Conservation (phyloP, 2,797 vertebrate species). For the Chanos chanos region DNA sequence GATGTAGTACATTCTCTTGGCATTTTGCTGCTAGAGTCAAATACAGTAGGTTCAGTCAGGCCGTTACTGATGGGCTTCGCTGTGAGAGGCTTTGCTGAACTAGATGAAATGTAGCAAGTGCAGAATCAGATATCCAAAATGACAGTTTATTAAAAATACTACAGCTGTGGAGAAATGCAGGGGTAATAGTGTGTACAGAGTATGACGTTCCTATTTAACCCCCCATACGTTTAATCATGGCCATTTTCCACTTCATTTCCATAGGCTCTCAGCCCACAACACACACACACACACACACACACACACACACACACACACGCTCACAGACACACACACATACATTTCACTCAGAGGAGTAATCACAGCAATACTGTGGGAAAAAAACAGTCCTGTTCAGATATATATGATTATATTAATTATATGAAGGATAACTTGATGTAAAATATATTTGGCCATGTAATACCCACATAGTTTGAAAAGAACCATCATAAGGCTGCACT, state of each 20-base stretch:
- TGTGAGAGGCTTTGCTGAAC: too few relatives aligned
- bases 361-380: too few relatives aligned
- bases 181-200: slow-evolving; percentile 65
- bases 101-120: slow-evolving; percentile 50
- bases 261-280: slow-evolving; percentile 55
- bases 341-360: slow-evolving; percentile 33
- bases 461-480: too few relatives aligned
- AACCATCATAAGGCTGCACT: neutral
- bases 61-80: too few relatives aligned
- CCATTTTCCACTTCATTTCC: slow-evolving; percentile 68
- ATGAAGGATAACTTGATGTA: too few relatives aligned
- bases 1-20: too few relatives aligned
- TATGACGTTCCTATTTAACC: slow-evolving; percentile 44
- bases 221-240: slow-evolving; percentile 54
- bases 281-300: slow-evolving; percentile 46
- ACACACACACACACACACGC: slow-evolving; percentile 43
- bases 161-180: slow-evolving; percentile 55
- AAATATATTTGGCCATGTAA: too few relatives aligned
- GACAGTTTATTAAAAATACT: slow-evolving; percentile 66
- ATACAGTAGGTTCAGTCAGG: too few relatives aligned
- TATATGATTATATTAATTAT: too few relatives aligned
- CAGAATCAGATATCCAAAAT: slow-evolving; percentile 52
- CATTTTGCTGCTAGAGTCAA: too few relatives aligned
- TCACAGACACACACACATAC: slow-evolving; percentile 47
- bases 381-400: too few relatives aligned